phyloP scores from a whole-genome alignment of 1,140 invertebrate species.

The Eurosta solidaginis region DNA sequence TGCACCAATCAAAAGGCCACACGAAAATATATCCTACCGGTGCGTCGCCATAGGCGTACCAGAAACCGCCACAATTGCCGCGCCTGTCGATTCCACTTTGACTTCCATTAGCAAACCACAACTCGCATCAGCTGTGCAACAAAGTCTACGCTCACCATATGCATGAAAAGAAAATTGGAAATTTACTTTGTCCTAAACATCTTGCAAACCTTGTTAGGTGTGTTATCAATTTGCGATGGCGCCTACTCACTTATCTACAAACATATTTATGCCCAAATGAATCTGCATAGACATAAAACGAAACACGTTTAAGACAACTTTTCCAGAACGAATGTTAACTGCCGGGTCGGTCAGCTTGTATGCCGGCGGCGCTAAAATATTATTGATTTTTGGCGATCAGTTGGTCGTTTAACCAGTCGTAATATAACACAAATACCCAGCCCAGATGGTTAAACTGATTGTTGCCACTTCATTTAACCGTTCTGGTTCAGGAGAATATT shows the following conservation, averaged over 20 bases:
- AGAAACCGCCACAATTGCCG: no score
- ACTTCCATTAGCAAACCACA: not conserved
- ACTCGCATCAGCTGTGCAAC: not conserved
- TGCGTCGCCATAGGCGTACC: not conserved
- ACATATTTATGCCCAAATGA: not conserved
- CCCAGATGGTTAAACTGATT: not conserved
- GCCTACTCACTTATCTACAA: not conserved
- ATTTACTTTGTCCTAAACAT: not conserved
- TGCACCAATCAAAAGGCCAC: not conserved
- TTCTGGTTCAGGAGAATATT: no score
- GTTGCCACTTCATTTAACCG: not conserved
- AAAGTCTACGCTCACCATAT: not conserved
- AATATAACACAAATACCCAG: no score
- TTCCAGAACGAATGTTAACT: not conserved
- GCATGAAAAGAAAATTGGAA: not conserved
- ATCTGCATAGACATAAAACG: not conserved
- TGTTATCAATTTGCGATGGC: constrained; percentile 8
- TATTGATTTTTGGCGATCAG: constrained; percentile 2
- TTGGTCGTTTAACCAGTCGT: not conserved
- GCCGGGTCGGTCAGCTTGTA: not conserved
- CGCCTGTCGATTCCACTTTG: not conserved
- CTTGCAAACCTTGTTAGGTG: not conserved
- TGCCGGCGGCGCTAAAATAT: constrained; percentile 20
- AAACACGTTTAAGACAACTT: constrained; percentile 12
- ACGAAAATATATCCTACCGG: not conserved